A percentile compares a stretch with the other conserved stretches of the same genome.
These are phyloP conservation scores for Penelope pileata DNA, from an alignment of 2,113 vertebrate species.

Conservation along the genomic window DNA sequence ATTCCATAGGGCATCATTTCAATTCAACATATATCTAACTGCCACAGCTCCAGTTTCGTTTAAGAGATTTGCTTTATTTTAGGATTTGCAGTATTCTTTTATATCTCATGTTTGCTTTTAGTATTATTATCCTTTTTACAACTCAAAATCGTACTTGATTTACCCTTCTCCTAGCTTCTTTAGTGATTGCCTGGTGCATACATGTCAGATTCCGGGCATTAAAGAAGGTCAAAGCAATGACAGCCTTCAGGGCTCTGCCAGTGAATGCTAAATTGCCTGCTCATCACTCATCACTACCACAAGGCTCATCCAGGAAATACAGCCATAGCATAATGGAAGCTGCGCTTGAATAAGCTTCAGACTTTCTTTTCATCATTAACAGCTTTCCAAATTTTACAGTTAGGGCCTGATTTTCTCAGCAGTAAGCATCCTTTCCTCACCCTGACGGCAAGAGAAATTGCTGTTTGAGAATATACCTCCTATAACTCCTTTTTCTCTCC, in stretches of 20 bases:
- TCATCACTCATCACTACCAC: conserved; percentile 14
- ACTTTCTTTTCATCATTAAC: neutral
- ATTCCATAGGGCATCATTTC: neutral
- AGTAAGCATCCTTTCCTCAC: neutral
- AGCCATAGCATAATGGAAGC: neutral
- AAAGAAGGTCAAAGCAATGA: conserved; percentile 45
- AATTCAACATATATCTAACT: neutral
- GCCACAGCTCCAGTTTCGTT: neutral
- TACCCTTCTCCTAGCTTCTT: neutral
- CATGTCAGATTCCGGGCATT: neutral
- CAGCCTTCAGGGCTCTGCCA: neutral
- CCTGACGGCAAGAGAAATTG: neutral
- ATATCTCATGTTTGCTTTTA: neutral
- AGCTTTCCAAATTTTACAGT: conserved; percentile 11
- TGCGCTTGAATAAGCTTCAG: conserved; percentile 27
- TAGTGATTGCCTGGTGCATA: neutral
- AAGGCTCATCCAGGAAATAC: conserved; percentile 44
- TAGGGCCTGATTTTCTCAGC: conserved; percentile 12
- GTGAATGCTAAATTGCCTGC: neutral
- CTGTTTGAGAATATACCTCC: neutral
- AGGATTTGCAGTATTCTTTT: neutral
- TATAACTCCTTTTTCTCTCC: neutral
- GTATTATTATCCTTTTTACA: neutral
- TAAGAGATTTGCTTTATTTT: neutral
- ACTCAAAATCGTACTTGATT: neutral